Evolutionary conservation across 2,113 vertebrate species (phyloP), one percentile per base, ranked within the genome.

Genomic region (Sander lucioperca): DNA sequence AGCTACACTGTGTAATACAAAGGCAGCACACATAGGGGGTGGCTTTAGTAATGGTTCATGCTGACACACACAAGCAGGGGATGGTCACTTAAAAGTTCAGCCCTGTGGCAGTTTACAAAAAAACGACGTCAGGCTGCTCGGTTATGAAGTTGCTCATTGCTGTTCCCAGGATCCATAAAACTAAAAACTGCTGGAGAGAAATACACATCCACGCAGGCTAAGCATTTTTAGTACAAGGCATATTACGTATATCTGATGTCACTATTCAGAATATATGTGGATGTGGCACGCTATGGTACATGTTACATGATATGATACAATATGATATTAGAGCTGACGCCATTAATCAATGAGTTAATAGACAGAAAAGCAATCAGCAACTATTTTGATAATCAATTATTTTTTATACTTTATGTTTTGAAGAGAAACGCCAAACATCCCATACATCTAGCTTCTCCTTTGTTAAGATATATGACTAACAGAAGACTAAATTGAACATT

Each of bases 71-170:
- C 73, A 83, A 86, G 91, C 84, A 91, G 77, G 87, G 83, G 83
- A 90, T 76, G 88, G 80, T 83, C 86, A 89, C 87, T 82, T 91
- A 82, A 90, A 93, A 93, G 84, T 89, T 84, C 85, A 86, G 86
- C 82, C 89, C 89, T 59, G 72, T 80, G 85, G 84, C 87, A 89
- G 48, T 58, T 57, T 74, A 11, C 7, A 43, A 58, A 47, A 47
- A 79, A 88, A 91, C 51, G 61, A 88, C 74, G 78, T 70, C 48
- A 80, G 65, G 63, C 58, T 68, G 62, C 74, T 86, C 67, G 6
- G 80, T 82, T 90, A 83, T 82, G 72, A 89, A 79, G 84, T 79
- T 80, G 66, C 56, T 75, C 79, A 69, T 77, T 73, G 70, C 69
- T 69, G 54, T 54, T 89, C 36, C 83, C 27, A 0, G 23, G 58